A percentile compares a stretch with the other conserved stretches of the same genome.
These are phyloP conservation scores for Dryobota labecula DNA, from an alignment of 2,888 invertebrate species.

Conservation along the genomic window DNA sequence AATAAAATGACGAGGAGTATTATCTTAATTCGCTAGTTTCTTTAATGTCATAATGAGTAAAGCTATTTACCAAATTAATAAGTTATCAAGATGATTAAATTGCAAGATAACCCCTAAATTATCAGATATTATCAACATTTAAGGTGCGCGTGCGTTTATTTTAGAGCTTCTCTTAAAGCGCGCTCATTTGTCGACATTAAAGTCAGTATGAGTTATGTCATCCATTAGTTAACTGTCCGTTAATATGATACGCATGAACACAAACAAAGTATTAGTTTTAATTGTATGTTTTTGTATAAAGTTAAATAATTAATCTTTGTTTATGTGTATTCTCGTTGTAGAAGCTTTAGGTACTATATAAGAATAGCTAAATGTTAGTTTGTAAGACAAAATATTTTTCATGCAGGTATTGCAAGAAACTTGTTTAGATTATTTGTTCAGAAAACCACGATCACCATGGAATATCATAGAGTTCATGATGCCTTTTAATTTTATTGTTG, in stretches of 20 bases:
- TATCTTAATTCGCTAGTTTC: neutral
- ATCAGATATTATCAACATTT: conserved; percentile 21
- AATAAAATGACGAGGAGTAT: too few relatives aligned
- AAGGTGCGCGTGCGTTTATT: conserved; percentile 15
- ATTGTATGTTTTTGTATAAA: conserved; percentile 51
- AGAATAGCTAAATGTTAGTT: neutral
- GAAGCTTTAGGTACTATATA: neutral
- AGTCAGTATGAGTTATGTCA: conserved; percentile 70
- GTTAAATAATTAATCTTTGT: conserved; percentile 21
- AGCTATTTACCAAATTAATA: neutral
- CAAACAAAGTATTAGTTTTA: conserved; percentile 40
- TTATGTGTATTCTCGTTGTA: neutral
- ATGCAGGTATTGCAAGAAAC: neutral
- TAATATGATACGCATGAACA: conserved; percentile 38
- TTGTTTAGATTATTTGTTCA: neutral
- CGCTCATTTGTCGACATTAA: conserved; percentile 60
- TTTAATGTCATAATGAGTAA: neutral
- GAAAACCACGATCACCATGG: too few relatives aligned
- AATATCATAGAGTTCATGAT: neutral
- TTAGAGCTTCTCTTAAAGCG: neutral
- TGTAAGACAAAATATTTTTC: neutral
- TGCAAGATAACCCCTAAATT: conserved; percentile 8
- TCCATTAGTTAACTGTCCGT: conserved; percentile 65
- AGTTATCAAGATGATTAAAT: neutral
- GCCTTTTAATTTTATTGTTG: neutral